Evolutionary conservation across 2,797 vertebrate species (phyloP).

Genomic region (Rhadinocentrus ornatus): DNA sequence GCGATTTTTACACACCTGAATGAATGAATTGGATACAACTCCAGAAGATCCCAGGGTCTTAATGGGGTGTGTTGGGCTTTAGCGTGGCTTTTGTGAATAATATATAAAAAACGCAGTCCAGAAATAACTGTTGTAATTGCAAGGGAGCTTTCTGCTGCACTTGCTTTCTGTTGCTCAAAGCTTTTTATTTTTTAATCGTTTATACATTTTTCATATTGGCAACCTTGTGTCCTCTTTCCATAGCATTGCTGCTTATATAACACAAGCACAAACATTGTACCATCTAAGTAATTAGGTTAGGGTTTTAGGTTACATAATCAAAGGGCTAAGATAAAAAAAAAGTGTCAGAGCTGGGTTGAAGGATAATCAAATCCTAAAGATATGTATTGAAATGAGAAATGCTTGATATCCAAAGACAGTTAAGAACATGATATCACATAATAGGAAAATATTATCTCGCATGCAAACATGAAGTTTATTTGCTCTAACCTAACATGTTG

Average conservation of each 20-base stretch:
- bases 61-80: constrained; percentile 38
- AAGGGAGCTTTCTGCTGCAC: constrained; percentile 4
- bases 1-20: constrained; percentile 47
- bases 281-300: not conserved
- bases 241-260: not conserved
- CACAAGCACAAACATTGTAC: not conserved
- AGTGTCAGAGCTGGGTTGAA: no score
- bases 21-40: constrained; percentile 29
- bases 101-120: constrained; percentile 44
- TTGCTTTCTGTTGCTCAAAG: constrained; percentile 26
- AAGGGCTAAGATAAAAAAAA: not conserved
- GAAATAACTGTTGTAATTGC: constrained; percentile 56
- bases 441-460: not conserved
- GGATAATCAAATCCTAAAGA: not conserved
- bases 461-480: not conserved
- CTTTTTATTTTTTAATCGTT: not conserved
- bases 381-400: not conserved
- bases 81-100: constrained; percentile 54
- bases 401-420: not conserved
- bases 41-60: constrained; percentile 30
- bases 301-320: no score
- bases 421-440: not conserved
- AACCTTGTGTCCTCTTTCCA: not conserved
- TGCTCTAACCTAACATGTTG: not conserved
- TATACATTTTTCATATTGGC: constrained; percentile 50